phyloP scores from a whole-genome alignment of 2,113 vertebrate species.

The Hystrix cristata region DNA sequence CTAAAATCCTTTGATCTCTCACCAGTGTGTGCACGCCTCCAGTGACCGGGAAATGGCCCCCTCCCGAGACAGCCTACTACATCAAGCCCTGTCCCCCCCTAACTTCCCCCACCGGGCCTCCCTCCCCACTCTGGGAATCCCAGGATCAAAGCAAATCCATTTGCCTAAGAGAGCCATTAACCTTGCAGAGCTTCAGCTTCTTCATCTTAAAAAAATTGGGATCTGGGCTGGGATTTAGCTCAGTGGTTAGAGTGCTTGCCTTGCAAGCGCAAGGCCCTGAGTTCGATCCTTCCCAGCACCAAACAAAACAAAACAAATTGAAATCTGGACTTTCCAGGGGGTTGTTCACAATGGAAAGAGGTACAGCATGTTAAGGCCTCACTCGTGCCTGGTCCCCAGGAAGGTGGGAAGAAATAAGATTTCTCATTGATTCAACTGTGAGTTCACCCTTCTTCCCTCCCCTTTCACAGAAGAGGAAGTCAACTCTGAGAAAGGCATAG shows the following conservation, averaged over 20 bases:
- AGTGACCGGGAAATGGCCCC: conserved; percentile 38
- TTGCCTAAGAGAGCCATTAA: background rate
- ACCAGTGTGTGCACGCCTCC: background rate
- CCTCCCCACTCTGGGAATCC: background rate
- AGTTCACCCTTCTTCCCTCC: background rate
- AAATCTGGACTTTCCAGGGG: background rate
- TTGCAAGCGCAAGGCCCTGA: too few species aligned
- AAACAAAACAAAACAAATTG: too few species aligned
- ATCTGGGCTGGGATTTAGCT: too few species aligned
- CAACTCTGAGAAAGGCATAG: background rate
- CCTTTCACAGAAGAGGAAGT: background rate
- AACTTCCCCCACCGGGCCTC: background rate
- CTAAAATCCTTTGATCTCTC: conserved; percentile 68
- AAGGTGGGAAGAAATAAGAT: background rate
- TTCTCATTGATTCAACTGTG: background rate
- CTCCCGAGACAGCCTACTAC: background rate
- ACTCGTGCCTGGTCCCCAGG: background rate
- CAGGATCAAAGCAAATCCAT: conserved; percentile 51
- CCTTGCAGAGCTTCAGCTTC: conserved; percentile 1
- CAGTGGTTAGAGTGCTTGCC: too few species aligned
- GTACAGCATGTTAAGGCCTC: background rate
- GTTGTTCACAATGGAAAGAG: background rate
- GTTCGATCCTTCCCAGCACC: too few species aligned
- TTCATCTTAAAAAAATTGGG: background rate
- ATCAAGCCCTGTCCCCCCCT: conserved; percentile 8